These are phyloP conservation scores for Thaleichthys pacificus DNA, from an alignment of 2,797 vertebrate species.

Conservation along the genomic window DNA sequence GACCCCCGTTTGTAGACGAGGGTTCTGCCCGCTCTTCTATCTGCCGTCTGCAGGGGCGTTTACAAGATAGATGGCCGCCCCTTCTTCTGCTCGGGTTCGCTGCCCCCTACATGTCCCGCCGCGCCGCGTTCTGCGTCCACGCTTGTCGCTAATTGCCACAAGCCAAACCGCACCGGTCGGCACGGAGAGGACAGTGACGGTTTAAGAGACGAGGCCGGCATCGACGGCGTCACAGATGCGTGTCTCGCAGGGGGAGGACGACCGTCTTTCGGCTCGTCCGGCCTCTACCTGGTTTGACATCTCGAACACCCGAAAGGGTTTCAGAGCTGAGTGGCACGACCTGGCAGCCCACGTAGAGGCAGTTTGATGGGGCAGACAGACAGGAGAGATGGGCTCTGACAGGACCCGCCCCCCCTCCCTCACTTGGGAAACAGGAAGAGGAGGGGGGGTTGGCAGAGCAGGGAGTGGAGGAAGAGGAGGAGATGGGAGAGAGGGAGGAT, in stretches of 20 bases:
- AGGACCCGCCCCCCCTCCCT: slow-evolving; percentile 56
- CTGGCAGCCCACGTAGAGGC: slow-evolving; percentile 45
- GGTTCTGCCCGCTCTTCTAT: background rate
- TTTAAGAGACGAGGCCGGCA: too few species aligned
- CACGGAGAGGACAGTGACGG: too few species aligned
- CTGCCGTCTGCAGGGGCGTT: slow-evolving; percentile 4
- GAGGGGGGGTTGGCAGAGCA: slow-evolving; percentile 19
- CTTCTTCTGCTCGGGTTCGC: background rate
- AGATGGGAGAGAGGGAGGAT: slow-evolving; percentile 21
- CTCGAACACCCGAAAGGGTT: slow-evolving; percentile 48
- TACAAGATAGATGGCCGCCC: slow-evolving; percentile 3
- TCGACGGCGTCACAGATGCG: too few species aligned
- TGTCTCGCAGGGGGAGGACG: background rate
- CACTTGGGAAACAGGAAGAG: slow-evolving; percentile 57
- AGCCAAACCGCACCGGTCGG: too few species aligned
- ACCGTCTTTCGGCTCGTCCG: background rate
- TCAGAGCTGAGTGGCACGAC: slow-evolving; percentile 62
- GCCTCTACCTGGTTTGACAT: slow-evolving; percentile 50
- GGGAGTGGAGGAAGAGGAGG: slow-evolving; percentile 30
- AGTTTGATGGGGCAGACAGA: slow-evolving; percentile 60
- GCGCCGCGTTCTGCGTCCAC: background rate
- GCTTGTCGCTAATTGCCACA: background rate
- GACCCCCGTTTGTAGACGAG: background rate
- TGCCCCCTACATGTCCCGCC: too few species aligned
- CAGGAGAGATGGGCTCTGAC: slow-evolving; percentile 64